These are phyloP conservation scores for Ahaetulla prasina DNA, from an alignment of 2,113 vertebrate genomes.

Conservation along the genomic window DNA sequence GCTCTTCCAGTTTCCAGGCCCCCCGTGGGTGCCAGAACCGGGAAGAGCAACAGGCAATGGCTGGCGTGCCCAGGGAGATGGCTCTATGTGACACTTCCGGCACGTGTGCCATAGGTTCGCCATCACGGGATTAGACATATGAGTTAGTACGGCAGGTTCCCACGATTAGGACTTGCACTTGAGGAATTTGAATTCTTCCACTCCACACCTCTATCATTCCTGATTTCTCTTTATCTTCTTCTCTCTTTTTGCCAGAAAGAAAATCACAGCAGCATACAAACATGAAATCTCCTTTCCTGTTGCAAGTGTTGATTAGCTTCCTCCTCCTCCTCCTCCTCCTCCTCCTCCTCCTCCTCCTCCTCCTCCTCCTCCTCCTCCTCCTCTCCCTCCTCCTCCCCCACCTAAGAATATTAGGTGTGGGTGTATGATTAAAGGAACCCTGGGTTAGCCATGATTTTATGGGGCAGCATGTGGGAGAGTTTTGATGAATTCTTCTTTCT, in stretches of 20 bases:
- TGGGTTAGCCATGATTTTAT: background rate
- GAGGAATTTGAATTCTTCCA: background rate
- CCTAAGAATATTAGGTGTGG: constrained; percentile 19
- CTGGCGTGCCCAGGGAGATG: too few species aligned
- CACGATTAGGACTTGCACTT: background rate
- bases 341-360: too few species aligned
- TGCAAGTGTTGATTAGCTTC: constrained; percentile 48
- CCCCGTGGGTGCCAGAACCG: too few species aligned
- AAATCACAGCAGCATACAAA: background rate
- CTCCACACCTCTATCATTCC: background rate
- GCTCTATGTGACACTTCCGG: too few species aligned
- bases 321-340: constrained; percentile 22
- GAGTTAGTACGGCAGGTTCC: background rate
- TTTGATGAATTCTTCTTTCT: background rate
- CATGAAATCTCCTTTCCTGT: background rate
- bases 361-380: constrained; percentile 27
- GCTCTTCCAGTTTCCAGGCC: too few species aligned
- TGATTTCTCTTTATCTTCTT: background rate
- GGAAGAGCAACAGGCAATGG: too few species aligned
- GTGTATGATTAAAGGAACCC: constrained; percentile 48
- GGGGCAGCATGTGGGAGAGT: background rate
- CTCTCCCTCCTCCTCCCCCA: constrained; percentile 18
- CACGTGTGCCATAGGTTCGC: too few species aligned
- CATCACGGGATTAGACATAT: background rate
- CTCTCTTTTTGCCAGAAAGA: background rate